Conservation (phyloP, 1,140 invertebrate species). For the Neelides sp. region DNA sequence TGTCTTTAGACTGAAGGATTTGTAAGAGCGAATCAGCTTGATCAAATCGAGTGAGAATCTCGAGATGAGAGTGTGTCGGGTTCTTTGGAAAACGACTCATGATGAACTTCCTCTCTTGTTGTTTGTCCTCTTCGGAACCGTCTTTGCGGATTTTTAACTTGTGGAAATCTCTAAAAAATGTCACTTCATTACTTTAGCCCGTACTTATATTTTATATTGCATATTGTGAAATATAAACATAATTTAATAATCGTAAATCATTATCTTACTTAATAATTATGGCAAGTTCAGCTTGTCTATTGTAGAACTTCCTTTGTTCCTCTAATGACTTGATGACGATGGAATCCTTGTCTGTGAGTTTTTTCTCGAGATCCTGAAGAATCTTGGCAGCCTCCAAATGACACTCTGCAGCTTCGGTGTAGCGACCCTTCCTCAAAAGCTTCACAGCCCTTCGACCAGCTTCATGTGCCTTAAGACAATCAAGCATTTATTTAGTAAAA, state of each 20-base stretch:
- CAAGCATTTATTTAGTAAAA: background rate
- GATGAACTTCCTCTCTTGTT: background rate
- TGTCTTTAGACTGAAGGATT: conserved; percentile 13
- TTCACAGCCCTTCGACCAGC: conserved; percentile 19
- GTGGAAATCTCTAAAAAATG: too few relatives aligned
- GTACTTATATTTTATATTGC: too few relatives aligned
- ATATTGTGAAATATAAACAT: too few relatives aligned
- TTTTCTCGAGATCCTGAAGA: conserved; percentile 5
- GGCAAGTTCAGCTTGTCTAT: conserved; percentile 17
- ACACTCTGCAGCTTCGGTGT: conserved; percentile 17
- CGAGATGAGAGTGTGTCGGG: background rate
- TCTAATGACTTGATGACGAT: conserved; percentile 10
- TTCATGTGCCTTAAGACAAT: conserved; percentile 16
- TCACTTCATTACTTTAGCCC: too few relatives aligned
- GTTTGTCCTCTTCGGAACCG: background rate
- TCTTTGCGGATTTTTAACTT: too few relatives aligned
- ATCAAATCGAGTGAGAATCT: conserved; percentile 15
- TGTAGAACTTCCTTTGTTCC: conserved; percentile 21
- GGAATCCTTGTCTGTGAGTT: conserved; percentile 10
- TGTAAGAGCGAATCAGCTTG: conserved; percentile 23
- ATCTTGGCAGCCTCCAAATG: conserved; percentile 10
- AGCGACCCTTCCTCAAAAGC: conserved; percentile 12
- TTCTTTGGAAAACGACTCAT: too few relatives aligned
- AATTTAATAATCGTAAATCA: too few relatives aligned
- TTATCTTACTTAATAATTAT: conserved; percentile 9